These are phyloP conservation scores for Phaetusa simplex DNA, from an alignment of 2,113 vertebrate genomes.

Conservation along the genomic window DNA sequence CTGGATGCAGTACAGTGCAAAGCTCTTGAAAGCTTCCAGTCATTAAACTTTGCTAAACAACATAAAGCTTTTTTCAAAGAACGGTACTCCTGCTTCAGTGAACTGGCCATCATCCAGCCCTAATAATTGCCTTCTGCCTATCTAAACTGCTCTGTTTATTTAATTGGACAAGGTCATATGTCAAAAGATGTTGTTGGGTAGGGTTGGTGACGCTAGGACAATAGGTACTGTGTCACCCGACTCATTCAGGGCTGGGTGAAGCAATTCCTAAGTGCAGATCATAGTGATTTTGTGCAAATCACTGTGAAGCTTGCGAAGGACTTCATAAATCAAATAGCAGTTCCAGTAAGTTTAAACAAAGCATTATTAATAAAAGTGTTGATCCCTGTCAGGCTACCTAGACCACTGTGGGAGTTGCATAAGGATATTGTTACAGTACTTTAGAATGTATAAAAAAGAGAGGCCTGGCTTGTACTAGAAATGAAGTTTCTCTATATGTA, in stretches of 20 bases:
- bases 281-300: background rate
- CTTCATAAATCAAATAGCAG: slow-evolving; percentile 20
- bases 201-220: background rate
- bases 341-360: background rate
- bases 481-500: background rate
- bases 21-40: slow-evolving; percentile 17
- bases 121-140: slow-evolving; percentile 41
- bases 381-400: background rate
- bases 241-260: background rate
- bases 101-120: slow-evolving; percentile 11
- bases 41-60: slow-evolving; percentile 7
- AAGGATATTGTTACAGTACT: background rate
- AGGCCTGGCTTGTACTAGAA: background rate
- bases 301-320: background rate
- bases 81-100: background rate
- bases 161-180: slow-evolving; percentile 19
- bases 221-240: background rate
- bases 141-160: slow-evolving; percentile 39
- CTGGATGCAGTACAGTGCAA: background rate
- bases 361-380: background rate
- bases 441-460: background rate
- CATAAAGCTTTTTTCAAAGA: slow-evolving; percentile 1
- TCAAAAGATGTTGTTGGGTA: background rate
- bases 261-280: background rate
- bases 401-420: background rate